These are phyloP conservation scores for Diplazon laetatorius DNA, from an alignment of 2,888 invertebrate species.

Conservation along the genomic window DNA sequence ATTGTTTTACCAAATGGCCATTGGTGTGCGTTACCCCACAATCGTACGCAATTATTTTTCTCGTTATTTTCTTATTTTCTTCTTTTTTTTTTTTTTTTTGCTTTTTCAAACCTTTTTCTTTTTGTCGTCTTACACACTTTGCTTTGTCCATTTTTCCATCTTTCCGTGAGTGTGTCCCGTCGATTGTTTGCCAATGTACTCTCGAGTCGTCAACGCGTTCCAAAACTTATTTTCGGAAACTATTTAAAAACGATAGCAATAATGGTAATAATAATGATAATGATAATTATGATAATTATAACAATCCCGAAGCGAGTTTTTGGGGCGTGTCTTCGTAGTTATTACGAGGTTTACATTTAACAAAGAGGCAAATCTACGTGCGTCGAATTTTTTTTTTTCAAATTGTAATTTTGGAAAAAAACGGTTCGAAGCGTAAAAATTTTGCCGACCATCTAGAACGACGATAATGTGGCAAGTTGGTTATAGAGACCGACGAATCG, in stretches of 20 bases:
- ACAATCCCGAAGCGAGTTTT: not conserved
- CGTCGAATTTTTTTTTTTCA: conserved; percentile 1
- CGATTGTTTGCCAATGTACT: conserved; percentile 1
- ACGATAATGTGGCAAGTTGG: not conserved
- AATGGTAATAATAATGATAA: too few relatives aligned
- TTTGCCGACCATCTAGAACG: not conserved
- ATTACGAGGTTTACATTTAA: conserved; percentile 15
- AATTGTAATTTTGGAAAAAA: not conserved
- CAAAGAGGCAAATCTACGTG: not conserved
- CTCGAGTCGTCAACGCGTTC: conserved; percentile 4
- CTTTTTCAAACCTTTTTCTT: conserved; percentile 5
- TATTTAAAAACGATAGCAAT: not conserved
- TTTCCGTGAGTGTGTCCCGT: not conserved
- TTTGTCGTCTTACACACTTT: conserved; percentile 10
- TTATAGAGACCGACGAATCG: not conserved
- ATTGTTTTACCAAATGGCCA: conserved; percentile 70
- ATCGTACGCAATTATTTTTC: conserved; percentile 39
- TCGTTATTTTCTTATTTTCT: conserved; percentile 10
- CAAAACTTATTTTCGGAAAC: not conserved
- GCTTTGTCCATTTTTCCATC: conserved; percentile 14
- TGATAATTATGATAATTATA: not conserved
- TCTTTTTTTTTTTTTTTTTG: conserved; percentile 7
- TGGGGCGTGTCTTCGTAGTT: conserved; percentile 2
- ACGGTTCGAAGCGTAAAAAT: not conserved
- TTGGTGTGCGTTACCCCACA: conserved; percentile 69